Base-by-base conservation (phyloP, 2,113 vertebrate species). In the Panthera tigris region DNA sequence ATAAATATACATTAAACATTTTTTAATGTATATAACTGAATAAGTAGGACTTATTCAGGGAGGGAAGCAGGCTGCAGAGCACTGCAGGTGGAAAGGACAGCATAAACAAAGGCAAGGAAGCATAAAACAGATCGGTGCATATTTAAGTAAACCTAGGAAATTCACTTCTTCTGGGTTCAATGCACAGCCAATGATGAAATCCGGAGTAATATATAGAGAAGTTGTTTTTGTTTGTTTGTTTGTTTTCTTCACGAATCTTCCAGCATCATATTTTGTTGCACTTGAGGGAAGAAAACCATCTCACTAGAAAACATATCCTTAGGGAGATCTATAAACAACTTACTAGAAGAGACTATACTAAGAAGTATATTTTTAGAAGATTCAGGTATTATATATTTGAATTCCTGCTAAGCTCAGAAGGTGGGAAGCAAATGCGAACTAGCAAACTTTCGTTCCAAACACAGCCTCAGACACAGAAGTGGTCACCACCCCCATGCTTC, bases 321-420 rank as follows among this genome's bases (percentile, higher is more conserved):
- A 27, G n/a, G 15, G 50, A 96, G 76, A 29, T 78, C 65, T 69
- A 95, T 87, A 94, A 68, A 73, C 61, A 93, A 95, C 14, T 23
- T 66, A 74, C n/a, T 65, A 92, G 55, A 71, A 81, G 91, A 90
- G 79, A 66, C 52, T 52, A 84, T 11, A 52, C 4, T 31, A 66
- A 83, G 78, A 92, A 66, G 29, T 88, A 29, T 61, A 45, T 57
- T 79, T 39, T 74, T 83, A 82, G 79, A 89, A 88, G 57, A 74
- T 55, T 87, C 55, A 82, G 39, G 69, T 12, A 39, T 73, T 66
- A 66, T 10, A 50, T 21, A 39, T 36, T 27, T 95, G 57, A 65
- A 21, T 25, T 88, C 33, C 39, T 84, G 21, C 50, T 81, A 71
- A 50, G 73, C 63, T 36, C 45, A 48, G 41, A 95, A 89, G 52